Percentiles rank a stretch among this genome's conserved stretches.
These are phyloP conservation scores for Nothobranchius furzeri DNA, from an alignment of 2,113 vertebrate genomes.

Conservation along the genomic window DNA sequence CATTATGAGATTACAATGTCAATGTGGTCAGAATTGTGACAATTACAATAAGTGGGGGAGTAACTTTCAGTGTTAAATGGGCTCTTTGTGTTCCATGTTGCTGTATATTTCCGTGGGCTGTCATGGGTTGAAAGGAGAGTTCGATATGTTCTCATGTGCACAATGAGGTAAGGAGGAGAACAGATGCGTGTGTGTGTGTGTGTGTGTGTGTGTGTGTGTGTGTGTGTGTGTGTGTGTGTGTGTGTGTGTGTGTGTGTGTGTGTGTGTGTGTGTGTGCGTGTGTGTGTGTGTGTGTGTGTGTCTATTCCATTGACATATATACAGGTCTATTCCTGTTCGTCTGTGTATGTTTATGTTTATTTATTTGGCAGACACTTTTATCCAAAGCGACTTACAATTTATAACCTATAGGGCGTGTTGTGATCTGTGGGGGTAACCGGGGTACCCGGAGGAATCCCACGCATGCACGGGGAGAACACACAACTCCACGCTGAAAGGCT, in stretches of 20 bases:
- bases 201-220: not conserved
- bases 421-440: no score
- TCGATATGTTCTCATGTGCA: constrained; percentile 17
- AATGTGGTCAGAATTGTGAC: constrained; percentile 68
- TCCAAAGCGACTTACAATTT: no score
- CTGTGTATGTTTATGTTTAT: not conserved
- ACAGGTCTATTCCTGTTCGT: not conserved
- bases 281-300: constrained; percentile 3
- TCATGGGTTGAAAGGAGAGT: constrained; percentile 39
- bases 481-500: no score
- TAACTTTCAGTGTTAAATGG: constrained; percentile 69
- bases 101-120: constrained; percentile 39
- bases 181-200: constrained; percentile 1
- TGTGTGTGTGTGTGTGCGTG: not conserved
- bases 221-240: constrained; percentile 1
- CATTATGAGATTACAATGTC: constrained; percentile 78
- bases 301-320: not conserved
- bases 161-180: constrained; percentile 23
- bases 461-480: no score
- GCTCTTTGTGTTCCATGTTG: constrained; percentile 58
- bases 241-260: constrained; percentile 21
- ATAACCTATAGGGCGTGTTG: no score
- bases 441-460: no score
- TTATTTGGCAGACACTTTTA: no score
- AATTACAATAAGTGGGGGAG: constrained; percentile 74